These are phyloP conservation scores for Uropetala carovei DNA, from an alignment of 2,888 invertebrate species.

Conservation along the genomic window DNA sequence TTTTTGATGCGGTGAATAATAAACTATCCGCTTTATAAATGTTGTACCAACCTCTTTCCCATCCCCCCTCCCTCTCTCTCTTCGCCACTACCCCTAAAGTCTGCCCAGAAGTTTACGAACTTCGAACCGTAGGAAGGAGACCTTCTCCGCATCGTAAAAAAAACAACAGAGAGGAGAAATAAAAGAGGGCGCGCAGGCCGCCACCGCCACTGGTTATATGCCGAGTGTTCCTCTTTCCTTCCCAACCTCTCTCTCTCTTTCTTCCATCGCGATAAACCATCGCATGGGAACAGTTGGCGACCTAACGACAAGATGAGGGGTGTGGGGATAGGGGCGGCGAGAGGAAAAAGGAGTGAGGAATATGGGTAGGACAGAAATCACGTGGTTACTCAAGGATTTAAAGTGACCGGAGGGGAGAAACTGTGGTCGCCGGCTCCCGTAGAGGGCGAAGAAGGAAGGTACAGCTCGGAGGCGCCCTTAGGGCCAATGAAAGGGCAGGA, in stretches of 20 bases:
- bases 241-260: too few species aligned
- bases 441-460: too few species aligned
- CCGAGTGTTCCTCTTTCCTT: not conserved
- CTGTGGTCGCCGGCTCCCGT: not conserved
- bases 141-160: not conserved
- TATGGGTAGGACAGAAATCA: conserved; percentile 9
- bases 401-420: conserved; percentile 6
- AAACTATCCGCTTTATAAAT: not conserved
- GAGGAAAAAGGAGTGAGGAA: not conserved
- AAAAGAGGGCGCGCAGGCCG: not conserved
- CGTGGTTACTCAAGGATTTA: conserved; percentile 29
- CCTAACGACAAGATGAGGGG: not conserved
- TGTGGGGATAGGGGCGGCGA: not conserved
- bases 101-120: not conserved
- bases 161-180: not conserved
- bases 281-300: not conserved
- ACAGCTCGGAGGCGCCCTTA: not conserved
- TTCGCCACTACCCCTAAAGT: too few species aligned
- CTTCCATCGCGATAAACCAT: not conserved
- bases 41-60: not conserved
- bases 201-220: not conserved
- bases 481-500: not conserved
- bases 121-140: not conserved
- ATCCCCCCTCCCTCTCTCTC: too few species aligned
- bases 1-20: conserved; percentile 6